A percentile compares a stretch with the other conserved stretches of the same genome.
These are phyloP conservation scores for Creontiades dilutus DNA, from an alignment of 2,888 invertebrate species.

Conservation along the genomic window DNA sequence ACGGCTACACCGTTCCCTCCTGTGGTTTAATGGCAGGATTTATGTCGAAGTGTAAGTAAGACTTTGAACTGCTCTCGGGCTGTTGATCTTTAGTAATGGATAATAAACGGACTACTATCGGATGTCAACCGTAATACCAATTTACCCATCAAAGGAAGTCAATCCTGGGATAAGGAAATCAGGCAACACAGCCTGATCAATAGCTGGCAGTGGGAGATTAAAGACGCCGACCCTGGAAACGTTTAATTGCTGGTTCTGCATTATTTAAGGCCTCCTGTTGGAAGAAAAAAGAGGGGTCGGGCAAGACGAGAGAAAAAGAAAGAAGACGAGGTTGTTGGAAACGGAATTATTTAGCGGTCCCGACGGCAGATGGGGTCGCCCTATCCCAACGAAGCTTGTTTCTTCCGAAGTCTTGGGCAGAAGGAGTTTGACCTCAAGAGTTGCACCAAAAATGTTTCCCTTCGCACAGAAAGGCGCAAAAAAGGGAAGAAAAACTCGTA, in stretches of 20 bases:
- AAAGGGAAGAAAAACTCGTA: not conserved
- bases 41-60: too few relatives aligned
- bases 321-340: conserved; percentile 26
- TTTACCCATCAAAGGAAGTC: too few relatives aligned
- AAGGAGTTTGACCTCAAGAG: not conserved
- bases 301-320: not conserved
- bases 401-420: not conserved
- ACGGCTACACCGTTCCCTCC: too few relatives aligned
- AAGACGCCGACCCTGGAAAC: conserved; percentile 28
- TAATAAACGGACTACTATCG: too few relatives aligned
- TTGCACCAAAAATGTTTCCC: not conserved
- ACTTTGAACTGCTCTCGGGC: too few relatives aligned
- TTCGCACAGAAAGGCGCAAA: too few relatives aligned
- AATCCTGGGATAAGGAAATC: too few relatives aligned
- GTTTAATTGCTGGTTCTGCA: conserved; percentile 57
- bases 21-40: too few relatives aligned
- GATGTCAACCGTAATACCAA: too few relatives aligned
- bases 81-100: too few relatives aligned
- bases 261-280: conserved; percentile 7
- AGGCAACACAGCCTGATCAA: too few relatives aligned
- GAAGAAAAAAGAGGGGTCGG: not conserved
- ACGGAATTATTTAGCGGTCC: conserved; percentile 48
- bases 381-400: not conserved
- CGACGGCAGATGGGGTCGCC: not conserved
- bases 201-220: not conserved